Percentiles rank a stretch among this genome's conserved stretches.
Conservation (phyloP, 2,113 vertebrate genomes). For the Dicerorhinus sumatrensis region DNA sequence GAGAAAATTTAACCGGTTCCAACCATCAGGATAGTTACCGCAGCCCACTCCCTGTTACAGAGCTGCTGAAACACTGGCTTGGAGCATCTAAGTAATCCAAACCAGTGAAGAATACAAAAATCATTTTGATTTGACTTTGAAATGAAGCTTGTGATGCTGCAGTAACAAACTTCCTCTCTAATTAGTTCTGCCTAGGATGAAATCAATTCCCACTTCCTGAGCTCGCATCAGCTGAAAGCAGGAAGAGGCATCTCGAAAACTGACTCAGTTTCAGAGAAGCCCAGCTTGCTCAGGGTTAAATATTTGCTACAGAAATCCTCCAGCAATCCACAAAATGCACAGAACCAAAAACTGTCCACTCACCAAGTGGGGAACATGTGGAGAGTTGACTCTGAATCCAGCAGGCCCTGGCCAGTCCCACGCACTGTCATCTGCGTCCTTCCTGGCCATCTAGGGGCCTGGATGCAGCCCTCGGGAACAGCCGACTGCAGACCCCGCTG, state of each 20-base stretch:
- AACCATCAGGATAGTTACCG: background rate
- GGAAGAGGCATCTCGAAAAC: background rate
- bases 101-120: background rate
- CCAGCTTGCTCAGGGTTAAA: background rate
- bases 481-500: background rate
- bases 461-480: background rate
- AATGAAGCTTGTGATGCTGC: slow-evolving; percentile 42
- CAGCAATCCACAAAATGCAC: background rate
- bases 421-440: background rate
- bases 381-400: background rate
- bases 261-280: background rate
- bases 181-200: slow-evolving; percentile 50
- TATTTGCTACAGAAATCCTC: slow-evolving; percentile 9
- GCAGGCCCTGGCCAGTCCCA: background rate
- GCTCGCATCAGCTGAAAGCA: slow-evolving; percentile 6
- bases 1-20: background rate
- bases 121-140: slow-evolving; percentile 55
- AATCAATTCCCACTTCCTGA: slow-evolving; percentile 49
- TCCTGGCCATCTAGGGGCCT: background rate
- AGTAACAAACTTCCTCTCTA: slow-evolving; percentile 12
- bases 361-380: background rate
- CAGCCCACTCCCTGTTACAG: background rate
- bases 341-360: background rate
- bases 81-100: background rate
- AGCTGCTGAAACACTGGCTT: background rate